phyloP scores from a whole-genome alignment of 92 coral and sea anemone genomes.

The Palythoa heliodiscus region DNA sequence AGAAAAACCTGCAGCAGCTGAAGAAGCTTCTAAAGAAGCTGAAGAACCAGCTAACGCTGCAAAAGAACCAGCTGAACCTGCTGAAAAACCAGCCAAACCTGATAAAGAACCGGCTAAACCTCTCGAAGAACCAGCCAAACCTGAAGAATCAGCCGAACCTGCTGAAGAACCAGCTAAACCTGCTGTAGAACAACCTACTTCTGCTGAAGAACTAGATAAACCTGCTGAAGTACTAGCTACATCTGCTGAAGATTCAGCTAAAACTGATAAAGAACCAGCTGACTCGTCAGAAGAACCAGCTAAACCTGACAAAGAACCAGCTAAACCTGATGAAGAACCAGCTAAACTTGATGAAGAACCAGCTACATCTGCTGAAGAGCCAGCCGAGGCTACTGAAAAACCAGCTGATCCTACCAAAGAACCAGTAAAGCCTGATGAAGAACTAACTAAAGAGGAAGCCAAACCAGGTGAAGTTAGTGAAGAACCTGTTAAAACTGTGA shows the following conservation, averaged over 20 bases:
- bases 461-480: neutral
- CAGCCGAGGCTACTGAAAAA: neutral
- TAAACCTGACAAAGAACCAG: no score
- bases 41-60: slow-evolving; percentile 1
- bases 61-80: no score
- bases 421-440: neutral
- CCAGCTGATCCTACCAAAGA: neutral
- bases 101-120: no score
- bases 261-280: slow-evolving; percentile 11
- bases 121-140: no score
- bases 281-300: slow-evolving; percentile 6
- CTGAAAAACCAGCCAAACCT: no score
- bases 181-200: no score
- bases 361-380: slow-evolving; percentile 4
- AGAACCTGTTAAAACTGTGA: slow-evolving; percentile 4
- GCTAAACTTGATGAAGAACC: neutral
- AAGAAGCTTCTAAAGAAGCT: neutral
- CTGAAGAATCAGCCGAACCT: no score
- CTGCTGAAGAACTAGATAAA: no score
- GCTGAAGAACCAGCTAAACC: no score
- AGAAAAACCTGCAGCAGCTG: neutral
- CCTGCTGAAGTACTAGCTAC: no score
- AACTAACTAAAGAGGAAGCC: neutral
- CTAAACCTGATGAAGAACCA: neutral
- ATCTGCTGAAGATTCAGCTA: slow-evolving; percentile 2